Base-by-base conservation (phyloP, 2,797 vertebrate species). In the Notolabrus celidotus region DNA sequence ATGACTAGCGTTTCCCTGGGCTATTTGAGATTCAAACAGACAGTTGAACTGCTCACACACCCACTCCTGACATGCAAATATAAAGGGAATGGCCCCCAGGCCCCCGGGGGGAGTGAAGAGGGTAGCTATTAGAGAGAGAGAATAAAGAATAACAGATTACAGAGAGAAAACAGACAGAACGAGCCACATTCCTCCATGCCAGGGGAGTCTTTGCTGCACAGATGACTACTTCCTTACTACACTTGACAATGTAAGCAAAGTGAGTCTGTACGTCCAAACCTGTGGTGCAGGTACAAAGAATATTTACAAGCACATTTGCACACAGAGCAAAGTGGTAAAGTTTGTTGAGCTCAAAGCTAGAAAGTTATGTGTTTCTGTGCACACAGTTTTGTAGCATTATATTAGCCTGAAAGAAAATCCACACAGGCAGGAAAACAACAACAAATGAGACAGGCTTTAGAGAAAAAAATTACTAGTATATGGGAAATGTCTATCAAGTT, bases 11-110 rank as follows among this genome's bases (percentile, higher is more conserved):
- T 71, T 36, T 81, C 88, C 78, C 71, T 47, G 62, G 89, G 89
- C 86, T 89, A 47, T 90, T 89, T 90, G 82, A 86, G 77, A 85
- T 85, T 81, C 77, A 86, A 85, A 88, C 74, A 87, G 85, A 72
- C 84, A 80, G 85, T 73, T 74, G 42, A 81, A 84, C 77, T 67
- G 76, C 76, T 88, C 73, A 82, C 86, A 90, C 82, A 87, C 82
- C 80, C 82, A 83, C 64, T 74, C 31, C 70, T 62, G 50, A 64
- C 74, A 91, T 88, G 84, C 86, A 91, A 87, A 90, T 90, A 71
- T 73, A 72, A 67, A 88, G 76, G 64, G 67, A 86, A 79, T 75
- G 75, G 79, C 79, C 72, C 50, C 17, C 42, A 34, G 22, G 71
- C 82, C 83, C 88, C 82, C 23, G 0, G 63, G 85, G 71, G 63